A percentile compares a stretch with the other conserved stretches of the same genome.
Conservation (phyloP, 2,113 vertebrate genomes). For the Perognathus longimembris region DNA sequence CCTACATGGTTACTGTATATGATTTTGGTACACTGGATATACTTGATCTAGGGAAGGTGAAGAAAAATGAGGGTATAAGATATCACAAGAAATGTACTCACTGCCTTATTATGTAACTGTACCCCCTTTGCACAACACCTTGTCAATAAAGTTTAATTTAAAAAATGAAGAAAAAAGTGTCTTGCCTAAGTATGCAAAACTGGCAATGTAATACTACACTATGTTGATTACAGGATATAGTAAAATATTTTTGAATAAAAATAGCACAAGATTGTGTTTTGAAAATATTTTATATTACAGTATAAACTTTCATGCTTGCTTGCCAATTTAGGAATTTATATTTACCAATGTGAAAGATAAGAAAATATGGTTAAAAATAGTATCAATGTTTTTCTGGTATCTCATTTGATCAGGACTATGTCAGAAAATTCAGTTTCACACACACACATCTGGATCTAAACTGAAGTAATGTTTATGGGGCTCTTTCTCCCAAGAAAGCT, state of each 20-base stretch:
- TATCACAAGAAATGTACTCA: too few relatives aligned
- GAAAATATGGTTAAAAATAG: not conserved
- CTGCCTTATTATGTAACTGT: too few relatives aligned
- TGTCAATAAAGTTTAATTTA: too few relatives aligned
- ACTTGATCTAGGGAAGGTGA: too few relatives aligned
- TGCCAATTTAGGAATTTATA: slow-evolving; percentile 11
- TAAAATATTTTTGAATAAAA: slow-evolving; percentile 29
- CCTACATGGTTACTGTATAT: too few relatives aligned
- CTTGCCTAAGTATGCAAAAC: not conserved
- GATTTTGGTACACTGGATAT: too few relatives aligned
- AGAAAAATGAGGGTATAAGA: too few relatives aligned
- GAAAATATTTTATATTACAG: not conserved
- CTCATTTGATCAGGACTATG: not conserved
- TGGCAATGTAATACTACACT: not conserved
- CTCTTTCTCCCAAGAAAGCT: not conserved
- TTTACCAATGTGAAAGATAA: not conserved
- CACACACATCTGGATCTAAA: not conserved
- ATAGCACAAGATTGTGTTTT: not conserved
- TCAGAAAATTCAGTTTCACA: slow-evolving; percentile 6
- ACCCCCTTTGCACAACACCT: too few relatives aligned
- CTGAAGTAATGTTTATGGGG: not conserved
- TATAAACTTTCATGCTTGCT: not conserved
- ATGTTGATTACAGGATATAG: not conserved
- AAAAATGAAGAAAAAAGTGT: not conserved
- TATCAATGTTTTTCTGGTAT: not conserved